phyloP scores from a whole-genome alignment of 2,888 invertebrate species.

The Blera fallax region DNA sequence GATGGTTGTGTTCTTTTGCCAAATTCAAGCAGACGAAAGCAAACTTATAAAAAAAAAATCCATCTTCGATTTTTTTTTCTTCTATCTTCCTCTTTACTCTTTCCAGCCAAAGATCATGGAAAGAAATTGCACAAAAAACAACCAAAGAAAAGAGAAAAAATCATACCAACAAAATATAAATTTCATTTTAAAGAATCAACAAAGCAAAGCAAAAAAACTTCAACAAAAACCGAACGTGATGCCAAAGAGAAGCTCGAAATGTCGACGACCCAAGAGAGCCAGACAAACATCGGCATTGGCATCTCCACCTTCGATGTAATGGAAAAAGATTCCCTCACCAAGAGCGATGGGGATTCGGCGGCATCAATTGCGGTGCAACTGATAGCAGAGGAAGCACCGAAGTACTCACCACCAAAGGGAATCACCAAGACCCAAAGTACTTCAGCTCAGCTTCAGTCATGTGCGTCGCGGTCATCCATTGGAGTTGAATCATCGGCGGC shows the following conservation, averaged over 20 bases:
- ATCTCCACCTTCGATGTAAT: neutral
- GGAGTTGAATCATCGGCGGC: slow-evolving; percentile 45
- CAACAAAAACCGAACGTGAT: slow-evolving; percentile 33
- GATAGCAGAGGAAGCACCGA: slow-evolving; percentile 31
- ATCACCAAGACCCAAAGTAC: slow-evolving; percentile 17
- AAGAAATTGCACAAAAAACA: slow-evolving; percentile 61
- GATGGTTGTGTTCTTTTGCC: slow-evolving; percentile 43
- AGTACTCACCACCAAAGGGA: slow-evolving; percentile 30
- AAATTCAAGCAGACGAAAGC: neutral
- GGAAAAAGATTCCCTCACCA: slow-evolving; percentile 4
- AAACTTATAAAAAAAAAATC: slow-evolving; percentile 22
- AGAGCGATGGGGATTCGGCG: slow-evolving; percentile 7
- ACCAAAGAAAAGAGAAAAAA: slow-evolving; percentile 62
- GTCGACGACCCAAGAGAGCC: slow-evolving; percentile 62
- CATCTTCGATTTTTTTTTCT: slow-evolving; percentile 31
- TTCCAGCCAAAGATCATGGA: slow-evolving; percentile 63
- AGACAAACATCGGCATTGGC: slow-evolving; percentile 26
- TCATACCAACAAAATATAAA: slow-evolving; percentile 39
- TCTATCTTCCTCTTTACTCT: slow-evolving; percentile 22
- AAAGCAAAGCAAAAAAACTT: slow-evolving; percentile 1
- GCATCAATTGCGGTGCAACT: slow-evolving; percentile 21
- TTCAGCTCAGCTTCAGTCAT: slow-evolving; percentile 54
- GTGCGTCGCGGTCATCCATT: slow-evolving; percentile 53
- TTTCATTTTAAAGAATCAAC: slow-evolving; percentile 32
- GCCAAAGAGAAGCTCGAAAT: slow-evolving; percentile 52